Percentiles rank a stretch among this genome's conserved stretches.
Conservation (phyloP, 2,113 vertebrate species). For the Nanorana parkeri region DNA sequence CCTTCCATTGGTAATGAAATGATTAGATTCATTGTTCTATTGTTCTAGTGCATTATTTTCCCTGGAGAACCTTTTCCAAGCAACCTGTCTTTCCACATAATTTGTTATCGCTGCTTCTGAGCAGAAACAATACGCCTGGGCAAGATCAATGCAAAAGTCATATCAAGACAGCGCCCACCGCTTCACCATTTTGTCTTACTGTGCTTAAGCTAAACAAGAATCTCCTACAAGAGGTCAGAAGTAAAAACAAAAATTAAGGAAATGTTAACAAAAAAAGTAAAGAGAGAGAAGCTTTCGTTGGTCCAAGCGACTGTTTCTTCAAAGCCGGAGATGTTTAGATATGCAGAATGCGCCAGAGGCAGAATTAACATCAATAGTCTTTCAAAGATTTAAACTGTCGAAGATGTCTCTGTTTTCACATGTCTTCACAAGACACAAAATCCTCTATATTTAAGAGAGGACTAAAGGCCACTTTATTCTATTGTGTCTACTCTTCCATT, state of each 20-base stretch:
- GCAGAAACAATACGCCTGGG: not conserved
- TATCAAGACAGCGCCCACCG: not conserved
- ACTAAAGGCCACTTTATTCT: no score
- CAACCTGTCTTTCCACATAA: not conserved
- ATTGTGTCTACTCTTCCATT: no score
- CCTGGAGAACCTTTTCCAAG: not conserved
- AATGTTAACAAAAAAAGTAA: not conserved
- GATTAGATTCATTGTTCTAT: not conserved
- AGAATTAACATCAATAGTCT: conserved; percentile 26
- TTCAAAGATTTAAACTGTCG: conserved; percentile 20
- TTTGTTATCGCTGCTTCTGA: conserved; percentile 5
- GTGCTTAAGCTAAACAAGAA: no score
- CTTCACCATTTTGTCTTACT: no score
- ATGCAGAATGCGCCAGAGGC: not conserved
- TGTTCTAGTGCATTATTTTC: not conserved
- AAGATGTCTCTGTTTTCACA: not conserved
- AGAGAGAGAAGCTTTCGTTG: not conserved
- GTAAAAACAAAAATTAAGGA: not conserved
- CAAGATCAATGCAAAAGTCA: not conserved
- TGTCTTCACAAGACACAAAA: not conserved
- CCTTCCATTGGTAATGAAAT: conserved; percentile 32
- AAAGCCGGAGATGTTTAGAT: conserved; percentile 10
- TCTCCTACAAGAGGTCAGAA: not conserved
- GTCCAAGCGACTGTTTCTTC: not conserved
- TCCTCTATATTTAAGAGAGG: not conserved